Percentiles rank a stretch among this genome's conserved stretches.
Evolutionary conservation across 1,140 invertebrate species (phyloP).

Genomic region (Neoseiulus cucumeris): DNA sequence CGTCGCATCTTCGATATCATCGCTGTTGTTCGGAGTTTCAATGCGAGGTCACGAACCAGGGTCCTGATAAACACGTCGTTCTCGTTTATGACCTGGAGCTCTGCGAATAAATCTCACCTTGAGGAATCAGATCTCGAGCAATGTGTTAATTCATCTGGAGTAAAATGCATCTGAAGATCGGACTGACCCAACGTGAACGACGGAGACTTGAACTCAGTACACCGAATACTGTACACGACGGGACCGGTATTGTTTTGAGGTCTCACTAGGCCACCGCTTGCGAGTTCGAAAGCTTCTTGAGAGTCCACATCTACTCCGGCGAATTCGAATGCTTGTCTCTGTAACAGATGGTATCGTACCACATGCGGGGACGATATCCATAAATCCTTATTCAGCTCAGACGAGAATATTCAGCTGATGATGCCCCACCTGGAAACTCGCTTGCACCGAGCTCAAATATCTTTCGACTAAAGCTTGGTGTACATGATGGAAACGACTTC

Average conservation of each 20-base stretch:
- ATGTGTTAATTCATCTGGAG: too few species aligned
- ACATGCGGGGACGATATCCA: too few species aligned
- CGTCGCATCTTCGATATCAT: background rate
- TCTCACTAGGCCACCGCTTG: background rate
- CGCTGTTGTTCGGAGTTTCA: background rate
- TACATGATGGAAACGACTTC: background rate
- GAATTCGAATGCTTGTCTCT: background rate
- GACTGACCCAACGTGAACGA: background rate
- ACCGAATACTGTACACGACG: background rate
- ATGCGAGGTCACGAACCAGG: background rate
- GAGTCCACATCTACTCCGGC: background rate
- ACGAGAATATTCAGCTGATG: too few species aligned
- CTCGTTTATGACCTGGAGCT: background rate
- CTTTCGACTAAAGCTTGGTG: background rate
- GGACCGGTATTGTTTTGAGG: background rate
- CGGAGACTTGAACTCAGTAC: background rate
- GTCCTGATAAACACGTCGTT: background rate
- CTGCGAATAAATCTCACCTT: too few species aligned
- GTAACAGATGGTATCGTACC: background rate
- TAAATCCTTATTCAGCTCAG: too few species aligned
- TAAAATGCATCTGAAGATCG: too few species aligned
- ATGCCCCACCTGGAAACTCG: background rate
- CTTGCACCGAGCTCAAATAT: background rate
- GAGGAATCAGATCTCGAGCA: too few species aligned
- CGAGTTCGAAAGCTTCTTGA: background rate